Conservation (phyloP, 2,888 invertebrate species). For the Amblyteles armatorius region DNA sequence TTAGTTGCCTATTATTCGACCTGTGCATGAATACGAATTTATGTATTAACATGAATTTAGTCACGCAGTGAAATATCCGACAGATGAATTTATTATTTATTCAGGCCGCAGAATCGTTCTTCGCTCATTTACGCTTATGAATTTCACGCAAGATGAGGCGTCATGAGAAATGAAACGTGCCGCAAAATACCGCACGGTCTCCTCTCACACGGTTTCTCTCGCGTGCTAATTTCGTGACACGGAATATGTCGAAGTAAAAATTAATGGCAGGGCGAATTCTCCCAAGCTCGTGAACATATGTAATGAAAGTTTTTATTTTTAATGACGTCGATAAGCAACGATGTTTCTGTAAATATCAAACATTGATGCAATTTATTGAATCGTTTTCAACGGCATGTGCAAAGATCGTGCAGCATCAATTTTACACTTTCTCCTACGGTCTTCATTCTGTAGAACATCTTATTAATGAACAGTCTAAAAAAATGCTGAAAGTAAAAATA, state of each 20-base stretch:
- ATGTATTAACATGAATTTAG: not conserved
- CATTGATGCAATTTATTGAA: not conserved
- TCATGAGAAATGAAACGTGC: not conserved
- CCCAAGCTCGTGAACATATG: not conserved
- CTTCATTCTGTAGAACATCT: not conserved
- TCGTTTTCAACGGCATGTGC: not conserved
- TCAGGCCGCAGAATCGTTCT: not conserved
- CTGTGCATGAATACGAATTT: not conserved
- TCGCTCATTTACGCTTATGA: not conserved
- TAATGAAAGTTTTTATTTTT: not conserved
- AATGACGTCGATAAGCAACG: not conserved
- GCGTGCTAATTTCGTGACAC: not conserved
- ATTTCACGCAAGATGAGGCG: not conserved
- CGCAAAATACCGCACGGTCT: not conserved
- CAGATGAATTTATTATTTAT: not conserved
- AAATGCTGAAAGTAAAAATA: too few relatives aligned
- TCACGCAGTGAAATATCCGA: not conserved
- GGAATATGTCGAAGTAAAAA: not conserved
- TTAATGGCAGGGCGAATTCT: not conserved
- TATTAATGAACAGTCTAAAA: too few relatives aligned
- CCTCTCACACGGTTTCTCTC: not conserved
- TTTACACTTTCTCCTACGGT: not conserved
- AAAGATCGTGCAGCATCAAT: not conserved
- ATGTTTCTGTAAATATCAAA: not conserved
- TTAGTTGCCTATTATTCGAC: too few relatives aligned